Conservation (phyloP, 2,888 invertebrate genomes). For the Plemyria rubiginata region DNA sequence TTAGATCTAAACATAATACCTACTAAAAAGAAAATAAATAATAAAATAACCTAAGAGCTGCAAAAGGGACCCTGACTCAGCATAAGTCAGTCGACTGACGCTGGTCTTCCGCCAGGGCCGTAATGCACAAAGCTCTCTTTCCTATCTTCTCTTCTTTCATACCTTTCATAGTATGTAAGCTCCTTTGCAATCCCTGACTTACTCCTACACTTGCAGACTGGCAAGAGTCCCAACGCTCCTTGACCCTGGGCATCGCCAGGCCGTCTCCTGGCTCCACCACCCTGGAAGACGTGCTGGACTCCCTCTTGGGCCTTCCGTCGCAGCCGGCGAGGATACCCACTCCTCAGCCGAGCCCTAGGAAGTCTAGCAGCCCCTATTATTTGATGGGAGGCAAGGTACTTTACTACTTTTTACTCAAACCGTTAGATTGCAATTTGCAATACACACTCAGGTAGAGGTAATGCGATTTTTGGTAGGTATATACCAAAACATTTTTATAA, state of each 20-base stretch:
- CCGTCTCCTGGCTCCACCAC: slow-evolving; percentile 93
- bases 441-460: too few species aligned
- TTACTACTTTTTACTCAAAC: neutral
- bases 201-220: slow-evolving; percentile 72
- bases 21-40: too few species aligned
- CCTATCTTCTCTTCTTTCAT: slow-evolving; percentile 10
- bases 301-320: slow-evolving; percentile 93
- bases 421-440: too few species aligned
- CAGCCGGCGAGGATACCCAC: slow-evolving; percentile 91
- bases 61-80: too few species aligned
- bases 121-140: slow-evolving; percentile 7
- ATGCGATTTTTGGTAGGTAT: neutral
- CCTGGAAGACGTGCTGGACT: slow-evolving; percentile 96
- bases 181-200: slow-evolving; percentile 24
- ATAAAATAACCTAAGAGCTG: too few species aligned
- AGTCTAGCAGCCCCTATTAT: slow-evolving; percentile 77
- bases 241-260: slow-evolving; percentile 84
- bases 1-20: too few species aligned
- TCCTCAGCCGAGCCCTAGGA: slow-evolving; percentile 83
- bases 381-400: slow-evolving; percentile 79
- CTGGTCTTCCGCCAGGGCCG: too few species aligned
- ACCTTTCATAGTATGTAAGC: slow-evolving; percentile 4
- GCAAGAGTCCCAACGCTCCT: slow-evolving; percentile 78
- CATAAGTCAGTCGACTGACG: too few species aligned
- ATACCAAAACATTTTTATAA: neutral